A percentile compares a stretch with the other conserved stretches of the same genome.
Evolutionary conservation across 2,797 vertebrate species (phyloP).

Genomic region (Odontamblyopus rebecca): DNA sequence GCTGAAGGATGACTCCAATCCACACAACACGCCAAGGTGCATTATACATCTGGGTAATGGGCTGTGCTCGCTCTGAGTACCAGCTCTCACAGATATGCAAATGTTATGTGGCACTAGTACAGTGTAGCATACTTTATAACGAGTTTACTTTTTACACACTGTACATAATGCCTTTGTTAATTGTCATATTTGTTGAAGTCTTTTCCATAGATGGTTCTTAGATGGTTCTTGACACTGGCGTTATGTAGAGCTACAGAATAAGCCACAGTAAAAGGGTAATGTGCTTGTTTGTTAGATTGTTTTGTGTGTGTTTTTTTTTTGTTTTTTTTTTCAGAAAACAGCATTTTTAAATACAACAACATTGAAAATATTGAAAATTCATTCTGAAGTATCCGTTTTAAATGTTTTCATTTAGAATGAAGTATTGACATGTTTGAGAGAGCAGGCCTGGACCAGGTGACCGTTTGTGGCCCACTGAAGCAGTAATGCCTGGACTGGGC

Average conservation of each 20-base stretch:
- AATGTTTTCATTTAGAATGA: neutral
- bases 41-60: constrained; percentile 8
- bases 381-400: neutral
- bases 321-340: too few species aligned
- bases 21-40: neutral
- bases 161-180: neutral
- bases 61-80: constrained; percentile 1
- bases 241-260: too few species aligned
- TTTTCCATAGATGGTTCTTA: too few species aligned
- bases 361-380: too few species aligned
- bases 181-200: neutral
- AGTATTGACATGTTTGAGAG: neutral
- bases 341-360: too few species aligned
- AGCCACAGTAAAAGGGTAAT: too few species aligned
- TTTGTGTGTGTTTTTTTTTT: too few species aligned
- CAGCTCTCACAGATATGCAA: neutral
- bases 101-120: neutral
- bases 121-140: neutral
- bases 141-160: neutral
- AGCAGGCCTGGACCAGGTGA: neutral
- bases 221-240: too few species aligned
- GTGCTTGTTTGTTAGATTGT: too few species aligned
- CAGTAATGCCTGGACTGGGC: constrained; percentile 7
- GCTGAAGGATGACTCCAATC: constrained; percentile 10
- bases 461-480: constrained; percentile 28